phyloP scores from a whole-genome alignment of 2,113 vertebrate species.

The Atlantisia rogersi region DNA sequence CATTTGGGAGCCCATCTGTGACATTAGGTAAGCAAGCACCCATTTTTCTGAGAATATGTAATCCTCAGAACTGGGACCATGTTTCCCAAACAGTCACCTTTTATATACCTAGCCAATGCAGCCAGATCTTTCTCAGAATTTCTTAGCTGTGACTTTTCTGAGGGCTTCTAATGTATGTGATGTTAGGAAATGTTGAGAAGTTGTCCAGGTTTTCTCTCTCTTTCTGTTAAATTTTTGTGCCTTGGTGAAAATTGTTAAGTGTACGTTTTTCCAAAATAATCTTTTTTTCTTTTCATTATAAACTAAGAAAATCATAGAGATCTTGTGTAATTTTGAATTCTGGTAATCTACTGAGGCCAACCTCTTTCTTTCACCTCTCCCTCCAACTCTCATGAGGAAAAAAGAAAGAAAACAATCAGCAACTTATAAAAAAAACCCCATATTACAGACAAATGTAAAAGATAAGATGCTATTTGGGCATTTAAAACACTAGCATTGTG shows the following conservation, averaged over 20 bases:
- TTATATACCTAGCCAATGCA: constrained; percentile 4
- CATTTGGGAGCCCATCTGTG: not conserved
- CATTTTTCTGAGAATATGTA: not conserved
- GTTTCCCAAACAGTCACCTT: not conserved
- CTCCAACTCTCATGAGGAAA: not conserved
- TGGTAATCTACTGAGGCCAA: not conserved
- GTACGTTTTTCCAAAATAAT: not conserved
- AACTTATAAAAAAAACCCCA: not conserved
- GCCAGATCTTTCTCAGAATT: constrained; percentile 16
- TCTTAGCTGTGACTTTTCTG: constrained; percentile 7
- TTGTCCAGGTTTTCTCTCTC: not conserved
- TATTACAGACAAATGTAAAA: not conserved
- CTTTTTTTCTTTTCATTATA: not conserved
- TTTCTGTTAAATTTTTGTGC: not conserved
- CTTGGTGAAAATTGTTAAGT: not conserved
- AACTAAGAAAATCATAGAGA: not conserved
- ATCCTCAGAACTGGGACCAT: not conserved
- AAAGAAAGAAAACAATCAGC: not conserved
- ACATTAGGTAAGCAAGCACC: not conserved
- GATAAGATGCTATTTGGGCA: not conserved
- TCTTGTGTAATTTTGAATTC: not conserved
- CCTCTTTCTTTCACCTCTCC: not conserved
- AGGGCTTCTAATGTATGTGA: not conserved
- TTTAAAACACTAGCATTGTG: not conserved
- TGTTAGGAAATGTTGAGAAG: not conserved